phyloP scores from a whole-genome alignment of 37 sponge, comb jelly and placozoan genomes.

The Hormiphora californensis region DNA sequence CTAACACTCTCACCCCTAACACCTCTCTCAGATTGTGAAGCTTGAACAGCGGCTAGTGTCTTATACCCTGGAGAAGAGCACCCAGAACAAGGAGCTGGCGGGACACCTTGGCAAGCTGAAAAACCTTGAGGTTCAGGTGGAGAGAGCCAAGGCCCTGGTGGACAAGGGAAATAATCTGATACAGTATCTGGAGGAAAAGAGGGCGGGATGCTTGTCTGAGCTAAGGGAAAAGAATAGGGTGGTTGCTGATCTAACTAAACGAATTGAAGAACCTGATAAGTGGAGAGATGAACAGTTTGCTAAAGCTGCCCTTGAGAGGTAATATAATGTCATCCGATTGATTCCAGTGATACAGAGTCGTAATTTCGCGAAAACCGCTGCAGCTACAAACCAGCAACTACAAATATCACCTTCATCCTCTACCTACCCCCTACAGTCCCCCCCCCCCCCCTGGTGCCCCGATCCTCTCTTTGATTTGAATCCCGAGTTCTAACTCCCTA shows the following conservation, averaged over 20 bases:
- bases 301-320: too few species aligned
- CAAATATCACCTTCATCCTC: too few species aligned
- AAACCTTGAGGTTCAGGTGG: neutral
- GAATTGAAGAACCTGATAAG: neutral
- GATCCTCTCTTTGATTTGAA: too few species aligned
- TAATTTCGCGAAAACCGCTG: too few species aligned
- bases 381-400: too few species aligned
- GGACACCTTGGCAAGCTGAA: neutral
- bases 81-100: slow-evolving; percentile 4
- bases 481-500: too few species aligned
- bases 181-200: neutral
- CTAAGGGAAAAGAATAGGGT: neutral
- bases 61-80: neutral
- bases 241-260: neutral
- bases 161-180: neutral
- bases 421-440: too few species aligned
- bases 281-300: neutral
- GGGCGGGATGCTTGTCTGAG: neutral
- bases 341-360: too few species aligned
- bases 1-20: too few species aligned
- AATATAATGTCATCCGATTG: too few species aligned
- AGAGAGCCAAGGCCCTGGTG: neutral
- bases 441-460: neutral
- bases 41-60: slow-evolving; percentile 38
- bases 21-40: slow-evolving; percentile 30